phyloP scores from a whole-genome alignment of 2,888 invertebrate genomes.

The Hypomecis punctinalis region DNA sequence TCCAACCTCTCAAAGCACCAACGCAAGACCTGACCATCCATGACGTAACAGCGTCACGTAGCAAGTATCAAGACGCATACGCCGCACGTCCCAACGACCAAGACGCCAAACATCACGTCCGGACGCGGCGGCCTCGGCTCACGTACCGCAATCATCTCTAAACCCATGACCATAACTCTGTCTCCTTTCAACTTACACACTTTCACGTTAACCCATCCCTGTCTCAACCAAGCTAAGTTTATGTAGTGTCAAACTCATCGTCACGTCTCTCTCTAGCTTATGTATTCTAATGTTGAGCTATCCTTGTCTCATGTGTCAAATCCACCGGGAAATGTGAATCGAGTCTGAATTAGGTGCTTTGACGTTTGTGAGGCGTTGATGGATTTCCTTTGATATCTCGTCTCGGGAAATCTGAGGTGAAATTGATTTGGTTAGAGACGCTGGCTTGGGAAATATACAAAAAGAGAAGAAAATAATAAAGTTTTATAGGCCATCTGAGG shows the following conservation, averaged over 20 bases:
- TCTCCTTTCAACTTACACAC: constrained; percentile 53
- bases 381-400: constrained; percentile 73
- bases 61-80: constrained; percentile 43
- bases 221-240: constrained; percentile 34
- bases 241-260: constrained; percentile 65
- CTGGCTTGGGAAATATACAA: not conserved
- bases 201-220: constrained; percentile 45
- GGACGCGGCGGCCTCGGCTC: constrained; percentile 76
- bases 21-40: constrained; percentile 2
- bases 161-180: constrained; percentile 72
- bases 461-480: no score
- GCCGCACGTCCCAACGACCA: constrained; percentile 48
- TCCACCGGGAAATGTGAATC: constrained; percentile 82
- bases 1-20: not conserved
- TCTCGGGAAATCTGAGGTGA: constrained; percentile 44
- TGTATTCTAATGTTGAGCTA: constrained; percentile 33
- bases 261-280: constrained; percentile 40
- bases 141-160: constrained; percentile 83
- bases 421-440: constrained; percentile 2
- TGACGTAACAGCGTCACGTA: constrained; percentile 28
- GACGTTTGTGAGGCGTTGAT: constrained; percentile 77
- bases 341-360: constrained; percentile 80
- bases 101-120: constrained; percentile 72
- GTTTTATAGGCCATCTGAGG: no score
- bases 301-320: constrained; percentile 56